Evolutionary conservation across 92 coral and sea anemone genomes (phyloP).

Genomic region (Galaxea fascicularis): DNA sequence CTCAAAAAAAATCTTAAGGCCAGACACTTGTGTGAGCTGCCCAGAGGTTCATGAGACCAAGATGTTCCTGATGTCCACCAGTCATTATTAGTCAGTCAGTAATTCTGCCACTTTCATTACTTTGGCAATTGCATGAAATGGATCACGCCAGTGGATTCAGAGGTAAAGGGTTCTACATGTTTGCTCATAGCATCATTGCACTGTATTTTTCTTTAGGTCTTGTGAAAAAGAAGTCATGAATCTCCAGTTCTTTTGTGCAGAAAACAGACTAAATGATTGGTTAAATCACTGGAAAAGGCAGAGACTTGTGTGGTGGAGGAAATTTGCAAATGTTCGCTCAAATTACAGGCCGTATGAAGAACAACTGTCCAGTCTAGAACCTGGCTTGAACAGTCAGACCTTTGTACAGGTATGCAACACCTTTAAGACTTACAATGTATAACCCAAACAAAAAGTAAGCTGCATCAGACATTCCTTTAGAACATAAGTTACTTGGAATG

Average conservation of each 20-base stretch:
- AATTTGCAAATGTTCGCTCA: conserved; percentile 88
- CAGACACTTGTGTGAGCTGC: no score
- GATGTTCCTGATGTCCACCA: no score
- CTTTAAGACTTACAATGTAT: neutral
- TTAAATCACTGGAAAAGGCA: conserved; percentile 92
- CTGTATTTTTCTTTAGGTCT: conserved; percentile 53
- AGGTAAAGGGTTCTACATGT: no score
- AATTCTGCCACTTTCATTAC: no score
- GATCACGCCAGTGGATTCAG: no score
- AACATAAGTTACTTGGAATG: no score
- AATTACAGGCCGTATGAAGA: conserved; percentile 71
- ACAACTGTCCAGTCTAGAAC: conserved; percentile 15
- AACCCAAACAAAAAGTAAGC: no score
- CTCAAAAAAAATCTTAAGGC: no score
- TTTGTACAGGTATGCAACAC: conserved; percentile 1
- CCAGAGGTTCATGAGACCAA: no score
- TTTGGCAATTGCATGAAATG: no score
- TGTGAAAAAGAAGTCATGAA: conserved; percentile 71
- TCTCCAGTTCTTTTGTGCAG: conserved; percentile 79
- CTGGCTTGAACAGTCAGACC: conserved; percentile 11
- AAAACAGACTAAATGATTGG: conserved; percentile 84
- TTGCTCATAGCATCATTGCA: neutral
- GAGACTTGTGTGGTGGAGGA: conserved; percentile 97
- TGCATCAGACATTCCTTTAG: no score
- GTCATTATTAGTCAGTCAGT: no score